phyloP scores from a whole-genome alignment of 1,140 invertebrate species.

The Caenorhabditis brenneri region DNA sequence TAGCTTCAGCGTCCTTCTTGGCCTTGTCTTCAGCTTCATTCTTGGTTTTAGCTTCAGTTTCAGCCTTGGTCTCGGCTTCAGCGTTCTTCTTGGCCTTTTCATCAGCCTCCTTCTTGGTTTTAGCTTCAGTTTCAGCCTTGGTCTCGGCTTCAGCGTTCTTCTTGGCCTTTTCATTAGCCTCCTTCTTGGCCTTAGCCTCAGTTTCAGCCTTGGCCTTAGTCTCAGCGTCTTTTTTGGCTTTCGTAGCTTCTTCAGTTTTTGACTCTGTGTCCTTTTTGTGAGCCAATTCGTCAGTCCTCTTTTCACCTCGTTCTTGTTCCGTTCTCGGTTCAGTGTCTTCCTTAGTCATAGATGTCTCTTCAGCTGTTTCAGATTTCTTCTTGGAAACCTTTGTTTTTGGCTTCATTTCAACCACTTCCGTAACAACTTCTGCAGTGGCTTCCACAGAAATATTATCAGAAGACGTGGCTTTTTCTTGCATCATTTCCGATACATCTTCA shows the following conservation, averaged over 20 bases:
- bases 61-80: slow-evolving; percentile 7
- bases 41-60: background rate
- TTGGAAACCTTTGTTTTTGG: background rate
- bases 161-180: background rate
- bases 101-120: slow-evolving; percentile 1
- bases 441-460: background rate
- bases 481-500: background rate
- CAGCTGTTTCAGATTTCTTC: slow-evolving; percentile 17
- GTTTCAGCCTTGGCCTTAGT: background rate
- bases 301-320: background rate
- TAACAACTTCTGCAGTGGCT: background rate
- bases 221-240: background rate
- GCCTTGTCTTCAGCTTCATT: background rate
- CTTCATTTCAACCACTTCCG: background rate
- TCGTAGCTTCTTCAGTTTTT: background rate
- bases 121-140: background rate
- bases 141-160: background rate
- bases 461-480: background rate
- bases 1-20: slow-evolving; percentile 1
- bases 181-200: slow-evolving; percentile 1
- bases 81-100: background rate
- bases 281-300: background rate
- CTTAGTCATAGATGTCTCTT: background rate
- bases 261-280: background rate
- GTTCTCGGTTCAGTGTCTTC: background rate